A percentile compares a stretch with the other conserved stretches of the same genome.
phyloP scores from a whole-genome alignment of 2,888 invertebrate genomes.

The Selenia dentaria region DNA sequence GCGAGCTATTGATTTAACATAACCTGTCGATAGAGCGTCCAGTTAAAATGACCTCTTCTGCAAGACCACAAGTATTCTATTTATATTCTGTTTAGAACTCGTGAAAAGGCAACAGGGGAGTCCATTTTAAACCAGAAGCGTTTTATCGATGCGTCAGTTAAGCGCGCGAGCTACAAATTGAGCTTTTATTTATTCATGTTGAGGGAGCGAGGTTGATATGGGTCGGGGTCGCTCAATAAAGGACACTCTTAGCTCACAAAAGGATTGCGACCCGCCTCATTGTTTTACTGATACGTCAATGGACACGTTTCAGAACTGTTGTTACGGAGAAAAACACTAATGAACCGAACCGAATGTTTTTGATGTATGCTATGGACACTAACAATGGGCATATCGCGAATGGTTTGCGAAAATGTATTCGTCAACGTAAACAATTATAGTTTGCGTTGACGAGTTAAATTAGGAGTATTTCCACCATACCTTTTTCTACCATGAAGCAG shows the following conservation, averaged over 20 bases:
- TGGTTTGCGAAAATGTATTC: too few relatives aligned
- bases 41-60: constrained; percentile 44
- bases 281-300: constrained; percentile 51
- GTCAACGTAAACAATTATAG: too few relatives aligned
- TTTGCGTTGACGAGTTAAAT: too few relatives aligned
- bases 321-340: constrained; percentile 12
- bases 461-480: too few relatives aligned
- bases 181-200: constrained; percentile 82
- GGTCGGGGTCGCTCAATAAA: constrained; percentile 71
- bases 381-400: too few relatives aligned
- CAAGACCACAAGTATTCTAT: constrained; percentile 28
- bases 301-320: constrained; percentile 43
- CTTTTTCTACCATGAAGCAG: too few relatives aligned
- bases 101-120: constrained; percentile 47
- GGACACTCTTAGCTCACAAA: constrained; percentile 62
- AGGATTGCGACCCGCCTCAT: constrained; percentile 52
- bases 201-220: constrained; percentile 76
- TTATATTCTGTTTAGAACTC: constrained; percentile 36
- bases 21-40: constrained; percentile 50
- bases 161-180: constrained; percentile 77
- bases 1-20: constrained; percentile 56
- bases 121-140: constrained; percentile 59
- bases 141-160: constrained; percentile 67
- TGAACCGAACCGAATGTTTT: constrained; percentile 3
- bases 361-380: too few relatives aligned